These are phyloP conservation scores for Drosophila birchii DNA, from an alignment of 2,888 invertebrate species.

Conservation along the genomic window DNA sequence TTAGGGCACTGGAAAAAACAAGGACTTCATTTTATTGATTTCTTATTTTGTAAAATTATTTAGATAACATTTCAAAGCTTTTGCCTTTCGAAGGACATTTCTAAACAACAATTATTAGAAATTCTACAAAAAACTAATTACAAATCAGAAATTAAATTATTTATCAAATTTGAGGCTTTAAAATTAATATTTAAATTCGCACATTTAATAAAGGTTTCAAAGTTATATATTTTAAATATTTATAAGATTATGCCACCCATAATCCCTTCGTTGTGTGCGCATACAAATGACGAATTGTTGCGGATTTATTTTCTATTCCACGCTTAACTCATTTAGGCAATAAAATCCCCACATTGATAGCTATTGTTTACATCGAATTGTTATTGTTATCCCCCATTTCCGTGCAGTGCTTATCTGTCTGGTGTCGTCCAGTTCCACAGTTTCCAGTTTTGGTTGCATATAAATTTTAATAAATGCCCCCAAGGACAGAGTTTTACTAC, in stretches of 20 bases:
- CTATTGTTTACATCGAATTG: conserved; percentile 10
- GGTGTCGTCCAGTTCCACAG: conserved; percentile 25
- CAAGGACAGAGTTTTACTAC: conserved; percentile 45
- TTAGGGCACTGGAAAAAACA: conserved; percentile 12
- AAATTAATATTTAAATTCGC: not conserved
- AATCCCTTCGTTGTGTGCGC: not conserved
- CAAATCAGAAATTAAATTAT: no score
- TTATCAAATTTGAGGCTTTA: no score
- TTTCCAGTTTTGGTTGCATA: conserved; percentile 25
- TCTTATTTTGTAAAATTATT: not conserved
- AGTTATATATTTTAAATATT: not conserved
- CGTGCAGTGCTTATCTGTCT: conserved; percentile 18
- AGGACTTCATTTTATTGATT: not conserved
- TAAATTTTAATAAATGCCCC: conserved; percentile 48
- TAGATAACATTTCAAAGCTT: not conserved
- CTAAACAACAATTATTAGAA: no score
- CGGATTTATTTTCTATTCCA: conserved; percentile 7
- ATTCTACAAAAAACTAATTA: no score
- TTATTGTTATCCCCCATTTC: conserved; percentile 11
- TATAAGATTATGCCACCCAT: not conserved
- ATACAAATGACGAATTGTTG: not conserved
- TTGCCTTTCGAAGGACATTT: not conserved
- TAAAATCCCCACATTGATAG: conserved; percentile 11
- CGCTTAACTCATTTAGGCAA: conserved; percentile 12
- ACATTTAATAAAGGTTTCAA: not conserved